Conservation (phyloP, 2,113 vertebrate genomes). For the Tetraodon nigroviridis region DNA sequence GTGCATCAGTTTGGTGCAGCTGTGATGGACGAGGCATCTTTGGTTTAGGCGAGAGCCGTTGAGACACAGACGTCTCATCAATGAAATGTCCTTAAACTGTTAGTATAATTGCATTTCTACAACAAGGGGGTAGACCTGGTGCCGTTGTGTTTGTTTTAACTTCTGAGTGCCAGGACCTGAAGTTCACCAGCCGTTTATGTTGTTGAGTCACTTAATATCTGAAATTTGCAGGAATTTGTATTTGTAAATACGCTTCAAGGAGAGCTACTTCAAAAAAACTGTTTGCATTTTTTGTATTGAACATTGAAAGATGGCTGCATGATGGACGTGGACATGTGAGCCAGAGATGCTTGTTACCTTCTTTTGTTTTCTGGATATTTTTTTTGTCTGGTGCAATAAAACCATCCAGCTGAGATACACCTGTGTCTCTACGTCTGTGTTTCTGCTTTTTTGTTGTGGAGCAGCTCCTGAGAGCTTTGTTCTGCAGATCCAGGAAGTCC, state of each 20-base stretch:
- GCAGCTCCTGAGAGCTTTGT: conserved; percentile 17
- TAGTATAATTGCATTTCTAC: conserved; percentile 8
- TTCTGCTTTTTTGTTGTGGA: conserved; percentile 16
- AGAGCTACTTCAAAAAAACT: conserved; percentile 27
- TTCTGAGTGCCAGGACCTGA: conserved; percentile 14
- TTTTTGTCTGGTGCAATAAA: conserved; percentile 66
- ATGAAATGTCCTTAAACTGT: neutral
- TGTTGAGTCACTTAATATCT: conserved; percentile 25
- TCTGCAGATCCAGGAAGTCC: conserved; percentile 41
- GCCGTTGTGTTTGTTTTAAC: conserved; percentile 5
- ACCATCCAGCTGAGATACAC: conserved; percentile 32
- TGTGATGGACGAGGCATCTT: conserved; percentile 1
- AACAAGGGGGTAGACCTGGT: conserved; percentile 21
- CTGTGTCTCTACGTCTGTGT: conserved; percentile 53
- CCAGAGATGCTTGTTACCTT: conserved; percentile 28
- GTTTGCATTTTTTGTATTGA: conserved; percentile 53
- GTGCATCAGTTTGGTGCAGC: conserved; percentile 6
- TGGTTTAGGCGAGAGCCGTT: neutral
- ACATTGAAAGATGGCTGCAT: conserved; percentile 28
- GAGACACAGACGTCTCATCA: conserved; percentile 6
- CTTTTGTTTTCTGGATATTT: conserved; percentile 45
- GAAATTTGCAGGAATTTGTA: conserved; percentile 12
- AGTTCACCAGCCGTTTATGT: conserved; percentile 3
- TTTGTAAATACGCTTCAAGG: conserved; percentile 64
- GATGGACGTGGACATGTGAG: conserved; percentile 22